Evolutionary conservation across 2,797 vertebrate species (phyloP), one percentile per base, ranked within the genome.

Genomic region (Spea hammondii): DNA sequence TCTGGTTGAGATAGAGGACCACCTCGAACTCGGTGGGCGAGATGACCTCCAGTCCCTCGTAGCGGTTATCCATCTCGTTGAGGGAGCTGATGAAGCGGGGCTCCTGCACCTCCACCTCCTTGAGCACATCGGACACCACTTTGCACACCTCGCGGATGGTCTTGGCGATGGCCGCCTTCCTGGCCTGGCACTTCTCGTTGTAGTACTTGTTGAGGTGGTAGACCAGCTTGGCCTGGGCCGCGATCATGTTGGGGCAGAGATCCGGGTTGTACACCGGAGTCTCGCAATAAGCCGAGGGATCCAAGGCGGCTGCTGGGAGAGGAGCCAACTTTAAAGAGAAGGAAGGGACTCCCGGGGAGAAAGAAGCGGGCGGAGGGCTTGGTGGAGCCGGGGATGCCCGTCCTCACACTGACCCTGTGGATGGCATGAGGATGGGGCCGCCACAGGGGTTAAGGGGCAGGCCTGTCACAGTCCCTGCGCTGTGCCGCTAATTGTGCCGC

Each of bases 241-340:
- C 95, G 88, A 96, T 94, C 95, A 96, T 96, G 88, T 96, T 96
- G 89, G 95, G 95, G 89, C 95, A 95, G 92, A 96, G 94, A 93
- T 96, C 95, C 95, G 95, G 95, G 65, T 95, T 95, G 90, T 96
- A 96, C 73, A 95, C 95, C 95, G 95, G 95, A 95, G 94, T 94
- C 95, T 96, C 95, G 91, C 95, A 96, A 80, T 96, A 96, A 65
- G 92, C 95, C 89, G 93, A 94, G 86, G 95, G 94, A 95, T 95
- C 94, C 95, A 96, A 95, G 94, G 97, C 97, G 96, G 94, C 97
- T 93, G 97, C 96, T 95, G 93, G 91, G 88, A 96, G 92, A 87
- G 97, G 97, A 96, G 96, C 97, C 97, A 98, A 98, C 96, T 97
- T 96, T 95, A 94, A 93, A 93, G 93, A 92, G 94, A 90, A 90